phyloP scores from a whole-genome alignment of 92 coral and sea anemone genomes.

The Actinernus sp. region DNA sequence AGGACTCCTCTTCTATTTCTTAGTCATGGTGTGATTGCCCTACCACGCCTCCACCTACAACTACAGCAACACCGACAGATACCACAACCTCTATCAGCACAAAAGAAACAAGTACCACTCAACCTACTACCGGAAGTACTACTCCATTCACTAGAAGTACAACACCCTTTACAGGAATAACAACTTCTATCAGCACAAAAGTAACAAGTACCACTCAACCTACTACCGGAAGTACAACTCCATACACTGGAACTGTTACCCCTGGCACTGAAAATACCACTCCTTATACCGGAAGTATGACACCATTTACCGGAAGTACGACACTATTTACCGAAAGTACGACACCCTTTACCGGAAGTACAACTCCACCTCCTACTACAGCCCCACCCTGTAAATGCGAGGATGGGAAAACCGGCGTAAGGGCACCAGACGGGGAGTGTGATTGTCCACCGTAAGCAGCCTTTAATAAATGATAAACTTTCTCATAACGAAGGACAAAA shows the following conservation, averaged over 20 bases:
- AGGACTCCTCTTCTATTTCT: not conserved
- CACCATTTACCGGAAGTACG: slow-evolving; percentile 28
- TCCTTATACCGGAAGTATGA: slow-evolving; percentile 14
- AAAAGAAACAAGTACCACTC: too few species aligned
- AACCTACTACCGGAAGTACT: too few species aligned
- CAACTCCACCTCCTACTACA: slow-evolving; percentile 46
- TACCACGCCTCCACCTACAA: not conserved
- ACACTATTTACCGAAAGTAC: slow-evolving; percentile 6
- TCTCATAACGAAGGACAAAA: too few species aligned
- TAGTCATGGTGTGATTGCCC: slow-evolving; percentile 17
- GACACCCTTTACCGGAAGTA: too few species aligned
- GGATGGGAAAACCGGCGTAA: slow-evolving; percentile 32
- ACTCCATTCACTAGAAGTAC: slow-evolving; percentile 19
- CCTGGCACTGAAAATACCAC: slow-evolving; percentile 17
- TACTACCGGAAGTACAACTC: slow-evolving; percentile 6
- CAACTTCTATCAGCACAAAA: slow-evolving; percentile 24
- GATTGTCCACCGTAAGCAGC: slow-evolving; percentile 70
- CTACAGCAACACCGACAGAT: not conserved
- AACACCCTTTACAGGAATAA: slow-evolving; percentile 15
- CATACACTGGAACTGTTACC: slow-evolving; percentile 14
- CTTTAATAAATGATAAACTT: too few species aligned
- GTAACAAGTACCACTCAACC: slow-evolving; percentile 9
- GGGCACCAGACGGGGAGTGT: slow-evolving; percentile 46
- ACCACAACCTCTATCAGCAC: too few species aligned
- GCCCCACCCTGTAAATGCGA: slow-evolving; percentile 51